Conservation (phyloP, 2,113 vertebrate species). For the Pelecanoides urinatrix region DNA sequence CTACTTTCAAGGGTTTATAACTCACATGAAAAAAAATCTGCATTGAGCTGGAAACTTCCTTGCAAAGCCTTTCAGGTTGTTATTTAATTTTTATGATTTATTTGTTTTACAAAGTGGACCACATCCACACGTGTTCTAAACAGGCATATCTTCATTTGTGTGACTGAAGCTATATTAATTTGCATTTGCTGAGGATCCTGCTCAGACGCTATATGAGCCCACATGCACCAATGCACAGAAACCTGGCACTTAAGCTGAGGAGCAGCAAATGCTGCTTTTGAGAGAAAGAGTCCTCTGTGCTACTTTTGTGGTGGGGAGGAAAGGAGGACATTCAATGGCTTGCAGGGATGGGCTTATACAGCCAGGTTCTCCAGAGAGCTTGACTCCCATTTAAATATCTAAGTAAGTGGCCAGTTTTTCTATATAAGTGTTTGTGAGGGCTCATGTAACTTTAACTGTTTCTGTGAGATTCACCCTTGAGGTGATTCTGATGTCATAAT, state of each 20-base stretch:
- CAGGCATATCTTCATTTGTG: neutral
- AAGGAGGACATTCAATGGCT: neutral
- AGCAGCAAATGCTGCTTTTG: neutral
- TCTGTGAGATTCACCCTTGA: neutral
- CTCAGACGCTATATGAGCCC: neutral
- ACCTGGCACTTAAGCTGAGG: neutral
- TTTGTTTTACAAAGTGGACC: neutral
- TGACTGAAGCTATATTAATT: neutral
- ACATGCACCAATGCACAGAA: neutral
- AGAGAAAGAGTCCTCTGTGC: neutral
- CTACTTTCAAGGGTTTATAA: slow-evolving; percentile 64
- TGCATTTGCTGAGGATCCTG: neutral
- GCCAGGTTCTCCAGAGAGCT: neutral
- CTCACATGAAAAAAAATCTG: slow-evolving; percentile 17
- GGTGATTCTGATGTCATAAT: neutral
- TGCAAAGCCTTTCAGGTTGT: neutral
- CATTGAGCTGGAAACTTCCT: slow-evolving; percentile 46
- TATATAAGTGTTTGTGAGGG: neutral
- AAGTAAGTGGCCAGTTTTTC: neutral
- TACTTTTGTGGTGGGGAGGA: neutral
- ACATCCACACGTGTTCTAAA: neutral
- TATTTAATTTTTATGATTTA: neutral
- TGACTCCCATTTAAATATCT: neutral
- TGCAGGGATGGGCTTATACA: neutral
- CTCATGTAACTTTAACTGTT: neutral